Percentiles rank a stretch among this genome's conserved stretches.
Evolutionary conservation across 2,113 vertebrate genomes (phyloP).

Genomic region (Pituophis catenifer): DNA sequence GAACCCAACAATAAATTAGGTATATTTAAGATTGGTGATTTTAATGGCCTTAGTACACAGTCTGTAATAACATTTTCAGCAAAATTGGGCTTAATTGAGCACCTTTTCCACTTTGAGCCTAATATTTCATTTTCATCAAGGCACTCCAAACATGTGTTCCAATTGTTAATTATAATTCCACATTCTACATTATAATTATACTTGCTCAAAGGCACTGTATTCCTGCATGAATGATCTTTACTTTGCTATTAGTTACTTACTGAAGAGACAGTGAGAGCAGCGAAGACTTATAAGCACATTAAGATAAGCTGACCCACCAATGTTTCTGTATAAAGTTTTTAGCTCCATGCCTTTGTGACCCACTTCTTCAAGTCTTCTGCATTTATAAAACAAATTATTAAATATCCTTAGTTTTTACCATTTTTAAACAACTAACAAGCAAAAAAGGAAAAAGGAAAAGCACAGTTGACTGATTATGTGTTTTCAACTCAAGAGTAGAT

Average conservation of each 20-base stretch:
- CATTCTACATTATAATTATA: constrained; percentile 22
- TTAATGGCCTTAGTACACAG: not conserved
- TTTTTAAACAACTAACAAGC: not conserved
- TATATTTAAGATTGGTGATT: not conserved
- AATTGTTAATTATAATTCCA: constrained; percentile 30
- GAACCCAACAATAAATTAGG: not conserved
- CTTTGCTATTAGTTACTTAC: constrained; percentile 43
- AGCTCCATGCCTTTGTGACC: constrained; percentile 16
- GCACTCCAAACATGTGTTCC: constrained; percentile 26
- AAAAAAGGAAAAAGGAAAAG: not conserved
- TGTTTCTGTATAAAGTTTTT: constrained; percentile 21
- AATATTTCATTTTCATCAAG: constrained; percentile 26
- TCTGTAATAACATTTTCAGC: not conserved
- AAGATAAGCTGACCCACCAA: not conserved
- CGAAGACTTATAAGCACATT: constrained; percentile 35
- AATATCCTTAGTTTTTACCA: not conserved
- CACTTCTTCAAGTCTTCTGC: not conserved
- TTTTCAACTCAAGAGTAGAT: not conserved
- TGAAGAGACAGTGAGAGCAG: constrained; percentile 15
- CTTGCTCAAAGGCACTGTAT: constrained; percentile 33
- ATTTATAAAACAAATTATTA: not conserved
- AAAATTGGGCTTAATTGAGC: not conserved
- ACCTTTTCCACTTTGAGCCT: accelerated
- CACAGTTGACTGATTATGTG: not conserved
- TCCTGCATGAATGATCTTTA: constrained; percentile 28